A percentile compares a stretch with the other conserved stretches of the same genome.
Conservation (phyloP, 2,113 vertebrate species). For the Istiophorus platypterus region DNA sequence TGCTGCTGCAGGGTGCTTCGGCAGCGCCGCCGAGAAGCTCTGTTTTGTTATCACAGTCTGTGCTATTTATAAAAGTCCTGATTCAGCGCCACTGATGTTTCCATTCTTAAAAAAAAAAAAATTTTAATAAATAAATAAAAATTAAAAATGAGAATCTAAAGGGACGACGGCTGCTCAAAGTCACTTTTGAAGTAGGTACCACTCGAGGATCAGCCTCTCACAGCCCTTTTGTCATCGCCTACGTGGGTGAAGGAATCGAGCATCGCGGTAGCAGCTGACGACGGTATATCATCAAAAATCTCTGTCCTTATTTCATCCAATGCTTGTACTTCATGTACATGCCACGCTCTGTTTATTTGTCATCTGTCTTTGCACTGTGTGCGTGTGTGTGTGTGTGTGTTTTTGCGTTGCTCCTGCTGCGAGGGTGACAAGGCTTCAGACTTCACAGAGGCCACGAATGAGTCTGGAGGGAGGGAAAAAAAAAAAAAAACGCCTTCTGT, state of each 20-base stretch:
- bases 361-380: neutral
- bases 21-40: conserved; percentile 55
- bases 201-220: conserved; percentile 9
- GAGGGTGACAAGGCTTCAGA: conserved; percentile 14
- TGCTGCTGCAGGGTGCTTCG: conserved; percentile 54
- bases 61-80: conserved; percentile 76
- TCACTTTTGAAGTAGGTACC: conserved; percentile 16
- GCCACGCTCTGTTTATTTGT: neutral
- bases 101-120: conserved; percentile 47
- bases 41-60: conserved; percentile 67
- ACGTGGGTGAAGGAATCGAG: neutral
- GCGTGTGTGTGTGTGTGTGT: too few species aligned
- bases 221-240: neutral
- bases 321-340: neutral
- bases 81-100: conserved; percentile 72
- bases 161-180: conserved; percentile 44
- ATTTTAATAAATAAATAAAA: too few species aligned
- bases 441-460: neutral
- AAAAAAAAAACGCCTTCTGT: conserved; percentile 5
- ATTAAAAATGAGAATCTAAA: conserved; percentile 3
- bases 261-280: neutral
- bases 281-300: neutral
- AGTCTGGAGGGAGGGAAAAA: conserved; percentile 27
- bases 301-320: neutral
- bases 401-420: conserved; percentile 13